Percentiles rank a stretch among this genome's conserved stretches.
These are phyloP conservation scores for Melanocharis versteri DNA, from an alignment of 2,113 vertebrate genomes.

Conservation along the genomic window DNA sequence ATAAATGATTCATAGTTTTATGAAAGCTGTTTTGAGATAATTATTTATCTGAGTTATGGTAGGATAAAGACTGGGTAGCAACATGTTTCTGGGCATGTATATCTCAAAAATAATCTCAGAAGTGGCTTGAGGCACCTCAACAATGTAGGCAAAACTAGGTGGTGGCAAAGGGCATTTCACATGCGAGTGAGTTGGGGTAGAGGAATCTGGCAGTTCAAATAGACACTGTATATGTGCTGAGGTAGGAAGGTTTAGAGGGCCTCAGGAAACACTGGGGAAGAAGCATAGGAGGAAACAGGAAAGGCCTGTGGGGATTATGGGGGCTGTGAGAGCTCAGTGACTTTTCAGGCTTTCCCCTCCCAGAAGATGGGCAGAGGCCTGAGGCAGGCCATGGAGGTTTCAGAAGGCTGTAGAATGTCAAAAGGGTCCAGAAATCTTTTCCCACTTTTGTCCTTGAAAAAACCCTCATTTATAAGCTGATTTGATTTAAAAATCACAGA, in stretches of 20 bases:
- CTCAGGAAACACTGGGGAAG: background rate
- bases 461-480: background rate
- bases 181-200: background rate
- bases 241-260: background rate
- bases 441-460: background rate
- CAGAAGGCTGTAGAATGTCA: background rate
- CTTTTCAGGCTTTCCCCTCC: background rate
- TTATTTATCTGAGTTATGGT: background rate
- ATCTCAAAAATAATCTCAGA: conserved; percentile 5
- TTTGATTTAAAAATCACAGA: background rate
- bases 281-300: background rate
- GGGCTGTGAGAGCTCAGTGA: fast-evolving
- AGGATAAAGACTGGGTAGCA: background rate
- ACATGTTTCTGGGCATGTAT: background rate
- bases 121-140: background rate
- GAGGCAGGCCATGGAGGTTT: background rate
- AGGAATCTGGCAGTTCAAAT: background rate
- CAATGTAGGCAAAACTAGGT: background rate
- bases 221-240: background rate
- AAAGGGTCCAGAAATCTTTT: background rate
- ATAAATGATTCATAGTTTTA: background rate
- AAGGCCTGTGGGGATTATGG: background rate
- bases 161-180: background rate
- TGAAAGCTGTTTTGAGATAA: background rate
- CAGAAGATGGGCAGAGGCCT: background rate